phyloP scores from a whole-genome alignment of 2,113 vertebrate species.

The Anoplopoma fimbria region DNA sequence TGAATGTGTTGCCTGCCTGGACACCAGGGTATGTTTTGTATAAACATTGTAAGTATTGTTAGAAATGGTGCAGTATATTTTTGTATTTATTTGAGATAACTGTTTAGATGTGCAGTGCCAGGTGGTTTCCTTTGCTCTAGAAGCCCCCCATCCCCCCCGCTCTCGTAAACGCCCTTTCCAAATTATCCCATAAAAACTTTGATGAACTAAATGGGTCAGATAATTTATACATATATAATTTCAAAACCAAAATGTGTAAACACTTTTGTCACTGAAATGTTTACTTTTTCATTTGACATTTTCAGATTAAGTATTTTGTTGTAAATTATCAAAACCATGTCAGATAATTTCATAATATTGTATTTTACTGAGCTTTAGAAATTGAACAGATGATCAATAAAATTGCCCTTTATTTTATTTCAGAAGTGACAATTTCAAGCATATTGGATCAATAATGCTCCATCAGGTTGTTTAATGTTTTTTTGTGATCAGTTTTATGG shows the following conservation, averaged over 20 bases:
- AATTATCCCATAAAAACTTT: background rate
- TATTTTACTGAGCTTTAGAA: conserved; percentile 25
- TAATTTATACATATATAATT: conserved; percentile 15
- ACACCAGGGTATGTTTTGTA: conserved; percentile 91
- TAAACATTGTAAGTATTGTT: conserved; percentile 90
- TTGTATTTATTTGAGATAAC: conserved; percentile 87
- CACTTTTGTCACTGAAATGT: conserved; percentile 31
- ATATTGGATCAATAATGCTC: background rate
- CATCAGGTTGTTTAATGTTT: background rate
- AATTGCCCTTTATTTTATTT: background rate
- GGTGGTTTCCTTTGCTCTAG: conserved; percentile 75
- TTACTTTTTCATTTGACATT: conserved; percentile 2
- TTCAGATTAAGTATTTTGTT: conserved; percentile 5
- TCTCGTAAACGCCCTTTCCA: background rate
- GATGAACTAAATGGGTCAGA: conserved; percentile 9
- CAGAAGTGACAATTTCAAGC: background rate
- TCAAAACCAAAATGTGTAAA: conserved; percentile 30
- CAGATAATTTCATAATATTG: conserved; percentile 34
- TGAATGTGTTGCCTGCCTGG: conserved; percentile 85
- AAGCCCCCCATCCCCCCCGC: conserved; percentile 18
- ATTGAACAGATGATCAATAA: conserved; percentile 23
- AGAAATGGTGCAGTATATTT: conserved; percentile 83
- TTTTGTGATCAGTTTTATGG: background rate
- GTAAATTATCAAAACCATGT: conserved; percentile 32
- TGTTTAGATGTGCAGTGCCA: conserved; percentile 83